Conservation (phyloP, 2,888 invertebrate species). For the Urechis unicinctus region DNA sequence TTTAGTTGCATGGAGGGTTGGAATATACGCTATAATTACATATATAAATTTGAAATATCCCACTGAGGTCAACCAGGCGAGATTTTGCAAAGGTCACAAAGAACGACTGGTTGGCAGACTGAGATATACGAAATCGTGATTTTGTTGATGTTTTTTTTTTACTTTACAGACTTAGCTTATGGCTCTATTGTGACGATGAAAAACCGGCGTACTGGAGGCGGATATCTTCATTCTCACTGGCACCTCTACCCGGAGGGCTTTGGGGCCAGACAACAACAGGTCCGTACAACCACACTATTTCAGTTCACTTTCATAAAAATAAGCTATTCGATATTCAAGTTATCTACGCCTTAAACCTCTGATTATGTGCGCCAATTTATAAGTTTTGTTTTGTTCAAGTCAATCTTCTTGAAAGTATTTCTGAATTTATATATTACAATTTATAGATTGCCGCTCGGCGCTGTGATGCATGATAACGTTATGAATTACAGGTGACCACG, state of each 20-base stretch:
- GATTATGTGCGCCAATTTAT: too few relatives aligned
- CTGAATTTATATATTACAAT: too few relatives aligned
- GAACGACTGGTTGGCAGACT: too few relatives aligned
- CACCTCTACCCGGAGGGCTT: conserved; percentile 85
- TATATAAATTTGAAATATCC: too few relatives aligned
- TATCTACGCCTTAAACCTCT: not conserved
- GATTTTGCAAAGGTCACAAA: too few relatives aligned
- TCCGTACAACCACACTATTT: conserved; percentile 37
- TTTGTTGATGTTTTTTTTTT: not conserved
- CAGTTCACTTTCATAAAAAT: not conserved
- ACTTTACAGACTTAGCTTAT: conserved; percentile 67
- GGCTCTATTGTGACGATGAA: conserved; percentile 84
- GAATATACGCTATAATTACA: too few relatives aligned
- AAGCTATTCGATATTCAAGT: not conserved
- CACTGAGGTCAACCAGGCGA: too few relatives aligned
- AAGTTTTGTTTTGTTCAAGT: too few relatives aligned
- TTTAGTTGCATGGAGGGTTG: too few relatives aligned
- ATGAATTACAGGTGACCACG: conserved; percentile 70
- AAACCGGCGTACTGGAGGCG: conserved; percentile 90
- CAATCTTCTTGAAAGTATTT: too few relatives aligned
- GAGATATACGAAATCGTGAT: too few relatives aligned
- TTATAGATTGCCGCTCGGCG: too few relatives aligned
- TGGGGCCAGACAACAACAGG: conserved; percentile 89
- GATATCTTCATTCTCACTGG: conserved; percentile 91
- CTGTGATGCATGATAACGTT: not conserved